Evolutionary conservation across 92 coral and sea anemone genomes (phyloP), one percentile per base, ranked within the genome.

Genomic region (Epizoanthus ramosus): DNA sequence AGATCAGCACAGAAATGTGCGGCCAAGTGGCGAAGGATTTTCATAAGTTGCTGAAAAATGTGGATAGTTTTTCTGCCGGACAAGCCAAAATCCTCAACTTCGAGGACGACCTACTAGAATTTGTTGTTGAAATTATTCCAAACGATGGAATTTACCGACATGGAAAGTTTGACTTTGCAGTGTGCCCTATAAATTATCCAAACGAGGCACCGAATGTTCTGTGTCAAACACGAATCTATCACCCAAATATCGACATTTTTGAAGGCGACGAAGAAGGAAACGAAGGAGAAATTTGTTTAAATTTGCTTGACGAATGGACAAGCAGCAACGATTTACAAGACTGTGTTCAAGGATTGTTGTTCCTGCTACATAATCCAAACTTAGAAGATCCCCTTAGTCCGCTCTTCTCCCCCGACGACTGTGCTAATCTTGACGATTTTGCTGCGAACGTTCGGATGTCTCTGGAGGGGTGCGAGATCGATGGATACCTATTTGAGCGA

Each of bases 271-370:
- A 79, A 1, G 74, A 41, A 0, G 7, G 56, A 75, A 17, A 65
- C 53, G 75, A 56, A 6, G 70, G 74, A 6, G 92, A 84, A 6
- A 76, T 96, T 64, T 96, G 99, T 73, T 75, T 96, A 72, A 96
- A 90, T 92, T 84, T 96, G 85, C 87, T 96, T 71, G 91, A 85
- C 76, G 98, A 95, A 19, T 96, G 99, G 99, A 80, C 85, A n/a
- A 87, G 57, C 53, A 83, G 74, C 21, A 91, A 96, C 74, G 93
- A 86, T 61, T 74, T 96, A 50, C 94, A 96, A 66, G 98, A 96
- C 86, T 87, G 94, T 50, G 93, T 94, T 0, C 99, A 96, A 58
- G 99, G 99, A 35, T 57, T 96, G 83, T 88, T 96, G 70, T 94
- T 92, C 71, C 71, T 96, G 74, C 66, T 96, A 50, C 82, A 96